Percentiles rank a stretch among this genome's conserved stretches.
phyloP scores from a whole-genome alignment of 2,797 vertebrate genomes.

The Spea hammondii region DNA sequence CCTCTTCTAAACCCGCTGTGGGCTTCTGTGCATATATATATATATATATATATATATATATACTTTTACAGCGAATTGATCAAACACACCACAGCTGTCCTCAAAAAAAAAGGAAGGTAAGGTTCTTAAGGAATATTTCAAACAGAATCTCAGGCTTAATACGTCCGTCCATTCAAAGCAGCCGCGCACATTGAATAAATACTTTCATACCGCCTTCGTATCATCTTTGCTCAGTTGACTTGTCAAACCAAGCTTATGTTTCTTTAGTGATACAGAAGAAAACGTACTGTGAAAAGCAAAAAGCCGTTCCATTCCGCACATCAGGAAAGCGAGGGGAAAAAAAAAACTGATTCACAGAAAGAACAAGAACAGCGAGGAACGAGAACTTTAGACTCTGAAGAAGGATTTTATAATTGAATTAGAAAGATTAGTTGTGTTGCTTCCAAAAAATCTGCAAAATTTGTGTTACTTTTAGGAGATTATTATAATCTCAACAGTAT shows the following conservation, averaged over 20 bases:
- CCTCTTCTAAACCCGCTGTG: no score
- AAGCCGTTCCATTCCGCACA: conserved; percentile 16
- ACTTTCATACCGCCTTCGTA: conserved; percentile 33
- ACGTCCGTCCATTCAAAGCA: conserved; percentile 31
- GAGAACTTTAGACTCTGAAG: not conserved
- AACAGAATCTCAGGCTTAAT: conserved; percentile 42
- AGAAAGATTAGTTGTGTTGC: not conserved
- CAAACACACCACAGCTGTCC: conserved; percentile 31
- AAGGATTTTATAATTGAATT: not conserved
- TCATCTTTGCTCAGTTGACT: conserved; percentile 40
- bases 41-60: conserved; percentile 15
- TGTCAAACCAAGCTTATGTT: conserved; percentile 34
- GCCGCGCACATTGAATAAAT: conserved; percentile 26
- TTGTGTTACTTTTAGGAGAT: not conserved
- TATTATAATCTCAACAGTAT: not conserved
- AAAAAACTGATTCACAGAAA: conserved; percentile 1
- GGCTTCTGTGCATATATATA: not conserved
- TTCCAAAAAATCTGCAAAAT: not conserved
- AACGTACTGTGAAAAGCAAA: conserved; percentile 5
- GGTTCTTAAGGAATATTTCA: conserved; percentile 47
- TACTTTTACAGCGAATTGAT: conserved; percentile 28
- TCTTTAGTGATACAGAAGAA: conserved; percentile 30
- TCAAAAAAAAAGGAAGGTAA: not conserved
- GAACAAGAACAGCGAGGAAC: not conserved
- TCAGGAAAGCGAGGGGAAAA: not conserved